These are phyloP conservation scores for Pollachius pollachius DNA, from an alignment of 2,113 vertebrate species.

Conservation along the genomic window DNA sequence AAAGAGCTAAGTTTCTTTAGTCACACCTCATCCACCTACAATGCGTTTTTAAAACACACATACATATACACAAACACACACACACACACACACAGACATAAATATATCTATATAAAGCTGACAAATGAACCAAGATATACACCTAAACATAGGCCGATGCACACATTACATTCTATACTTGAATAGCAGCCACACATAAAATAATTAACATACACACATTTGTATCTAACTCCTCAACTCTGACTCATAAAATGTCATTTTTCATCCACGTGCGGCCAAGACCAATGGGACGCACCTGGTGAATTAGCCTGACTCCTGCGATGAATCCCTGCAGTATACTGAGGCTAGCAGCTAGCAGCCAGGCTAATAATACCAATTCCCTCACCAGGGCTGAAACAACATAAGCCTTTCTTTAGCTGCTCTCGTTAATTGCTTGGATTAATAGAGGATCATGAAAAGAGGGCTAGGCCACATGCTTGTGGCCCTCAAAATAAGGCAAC, in stretches of 20 bases:
- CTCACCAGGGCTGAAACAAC: slow-evolving; percentile 45
- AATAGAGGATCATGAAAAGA: slow-evolving; percentile 60
- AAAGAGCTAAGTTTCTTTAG: too few relatives aligned
- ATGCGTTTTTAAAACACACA: too few relatives aligned
- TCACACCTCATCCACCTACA: too few relatives aligned
- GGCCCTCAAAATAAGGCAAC: slow-evolving; percentile 38
- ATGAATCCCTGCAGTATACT: slow-evolving; percentile 45
- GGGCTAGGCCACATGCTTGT: slow-evolving; percentile 43
- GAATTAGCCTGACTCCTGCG: slow-evolving; percentile 52
- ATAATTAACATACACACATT: background rate
- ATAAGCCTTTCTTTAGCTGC: slow-evolving; percentile 53
- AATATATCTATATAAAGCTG: background rate
- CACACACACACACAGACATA: too few relatives aligned
- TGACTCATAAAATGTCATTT: background rate
- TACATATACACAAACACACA: too few relatives aligned
- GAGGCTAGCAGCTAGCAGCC: slow-evolving; percentile 33
- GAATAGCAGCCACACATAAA: slow-evolving; percentile 5
- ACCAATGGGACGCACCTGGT: slow-evolving; percentile 34
- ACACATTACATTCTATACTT: slow-evolving; percentile 6
- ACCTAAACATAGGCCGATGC: background rate
- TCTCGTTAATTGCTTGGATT: slow-evolving; percentile 55
- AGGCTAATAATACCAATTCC: slow-evolving; percentile 53
- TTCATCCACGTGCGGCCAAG: slow-evolving; percentile 5
- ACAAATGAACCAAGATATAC: background rate
- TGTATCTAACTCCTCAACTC: background rate